Evolutionary conservation across 2,888 invertebrate species (phyloP), one percentile per base, ranked within the genome.

Genomic region (Torymus tubicola): DNA sequence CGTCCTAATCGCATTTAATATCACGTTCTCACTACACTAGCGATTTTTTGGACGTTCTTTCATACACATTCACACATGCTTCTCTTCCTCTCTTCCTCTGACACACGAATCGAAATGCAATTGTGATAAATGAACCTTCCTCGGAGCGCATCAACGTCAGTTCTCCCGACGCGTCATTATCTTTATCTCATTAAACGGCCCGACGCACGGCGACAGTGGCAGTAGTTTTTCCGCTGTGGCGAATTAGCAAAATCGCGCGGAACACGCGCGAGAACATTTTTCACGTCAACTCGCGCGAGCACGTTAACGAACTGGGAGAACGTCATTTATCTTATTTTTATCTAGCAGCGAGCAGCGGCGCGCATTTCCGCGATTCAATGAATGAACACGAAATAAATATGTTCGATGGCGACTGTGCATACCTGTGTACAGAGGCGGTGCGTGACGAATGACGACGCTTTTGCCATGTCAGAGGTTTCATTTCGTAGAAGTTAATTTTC

Each of bases 121-220:
- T 86, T 86, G 86, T 86, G 86, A 87, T 85, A 84, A 86, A 87
- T 86, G 85, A 81, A 84, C 76, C 79, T 63, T 31, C 31, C 42
- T 42, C 16, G 2, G 18, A 55, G 60, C 55, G 61, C 80, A 75
- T 80, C 80, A 74, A 80, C 70, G 70, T 80, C 74, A 71, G 31
- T 8, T 42, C 42, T 8, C 8, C 8, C 42, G 50, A 18, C 69
- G 31, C 73, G 21, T 73, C 77, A 81, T 80, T 80, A 80, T 81
- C 69, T 78, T 78, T 81, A 81, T 77, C 76, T 72, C 72, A 78
- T 81, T 81, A 77, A 71, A 71, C 57, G 31, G 3, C 18, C 16
- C 42, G 42, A 42, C 31, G 31, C 3, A 8, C 42, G 42, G 42
- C 42, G 42, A 42, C 42, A 8, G 8, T 42, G 42, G 8, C 42